phyloP scores from a whole-genome alignment of 1,140 invertebrate species.

The Drosophila nikananu region DNA sequence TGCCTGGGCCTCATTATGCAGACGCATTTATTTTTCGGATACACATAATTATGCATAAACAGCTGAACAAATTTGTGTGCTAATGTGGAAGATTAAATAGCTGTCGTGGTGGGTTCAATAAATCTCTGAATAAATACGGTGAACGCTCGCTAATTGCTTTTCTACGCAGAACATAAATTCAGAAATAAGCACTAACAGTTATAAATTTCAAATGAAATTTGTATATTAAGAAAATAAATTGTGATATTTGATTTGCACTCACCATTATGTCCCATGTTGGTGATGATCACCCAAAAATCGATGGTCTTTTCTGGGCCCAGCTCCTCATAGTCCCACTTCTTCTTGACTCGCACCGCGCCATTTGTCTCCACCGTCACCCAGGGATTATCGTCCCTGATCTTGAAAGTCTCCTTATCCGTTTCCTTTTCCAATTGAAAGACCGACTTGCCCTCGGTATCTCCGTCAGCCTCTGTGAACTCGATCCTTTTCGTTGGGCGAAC shows the following conservation, averaged over 20 bases:
- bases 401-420: constrained; percentile 96
- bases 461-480: constrained; percentile 96
- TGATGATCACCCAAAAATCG: constrained; percentile 98
- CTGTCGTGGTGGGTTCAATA: constrained; percentile 25
- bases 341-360: constrained; percentile 96
- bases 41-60: constrained; percentile 39
- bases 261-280: constrained; percentile 94
- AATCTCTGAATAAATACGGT: constrained; percentile 27
- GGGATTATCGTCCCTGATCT: constrained; percentile 96
- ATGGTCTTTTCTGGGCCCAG: constrained; percentile 97
- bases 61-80: constrained; percentile 43
- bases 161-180: not conserved
- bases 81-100: constrained; percentile 35
- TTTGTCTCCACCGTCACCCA: constrained; percentile 97
- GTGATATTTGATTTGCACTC: constrained; percentile 78
- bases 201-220: not conserved
- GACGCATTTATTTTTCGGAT: constrained; percentile 40
- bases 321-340: constrained; percentile 98
- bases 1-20: constrained; percentile 27
- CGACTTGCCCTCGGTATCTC: constrained; percentile 93
- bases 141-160: constrained; percentile 32
- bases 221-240: not conserved
- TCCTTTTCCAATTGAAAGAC: constrained; percentile 97
- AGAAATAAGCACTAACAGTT: not conserved
- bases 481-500: constrained; percentile 96